Evolutionary conservation across 2,888 invertebrate genomes (phyloP).

Genomic region (Stenichneumon culpator): DNA sequence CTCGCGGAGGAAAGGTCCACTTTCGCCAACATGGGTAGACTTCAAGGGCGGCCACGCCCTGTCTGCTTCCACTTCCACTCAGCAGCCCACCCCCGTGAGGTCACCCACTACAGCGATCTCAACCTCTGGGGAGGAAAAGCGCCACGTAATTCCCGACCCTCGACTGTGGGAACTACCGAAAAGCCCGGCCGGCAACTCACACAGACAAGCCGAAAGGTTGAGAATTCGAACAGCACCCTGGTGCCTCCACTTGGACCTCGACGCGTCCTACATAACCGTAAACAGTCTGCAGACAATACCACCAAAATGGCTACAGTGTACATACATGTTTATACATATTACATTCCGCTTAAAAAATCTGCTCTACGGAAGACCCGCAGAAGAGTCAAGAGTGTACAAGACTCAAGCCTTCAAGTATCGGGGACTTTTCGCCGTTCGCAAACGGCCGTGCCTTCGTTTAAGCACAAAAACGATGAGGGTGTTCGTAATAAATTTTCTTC

Average conservation of each 20-base stretch:
- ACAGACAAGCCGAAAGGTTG: background rate
- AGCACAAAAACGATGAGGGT: no score
- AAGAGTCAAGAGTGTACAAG: background rate
- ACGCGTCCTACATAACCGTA: slow-evolving; percentile 18
- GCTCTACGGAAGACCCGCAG: background rate
- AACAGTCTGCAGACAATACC: background rate
- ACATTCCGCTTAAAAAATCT: background rate
- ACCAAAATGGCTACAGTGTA: background rate
- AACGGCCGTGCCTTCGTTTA: no score
- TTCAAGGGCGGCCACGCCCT: slow-evolving; percentile 85
- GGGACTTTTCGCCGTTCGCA: no score
- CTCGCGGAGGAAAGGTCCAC: slow-evolving; percentile 73
- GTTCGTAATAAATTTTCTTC: no score
- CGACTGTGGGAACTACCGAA: slow-evolving; percentile 76
- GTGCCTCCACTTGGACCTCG: background rate
- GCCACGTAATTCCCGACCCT: slow-evolving; percentile 74
- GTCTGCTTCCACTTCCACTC: slow-evolving; percentile 77
- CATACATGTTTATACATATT: background rate
- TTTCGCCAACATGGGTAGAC: slow-evolving; percentile 76
- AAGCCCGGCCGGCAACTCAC: slow-evolving; percentile 5
- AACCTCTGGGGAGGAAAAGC: slow-evolving; percentile 46
- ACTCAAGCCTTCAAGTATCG: background rate
- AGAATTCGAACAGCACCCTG: background rate
- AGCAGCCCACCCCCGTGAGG: slow-evolving; percentile 63
- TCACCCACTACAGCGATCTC: slow-evolving; percentile 64